These are phyloP conservation scores for Acronicta alni DNA, from an alignment of 2,888 invertebrate genomes.

Conservation along the genomic window DNA sequence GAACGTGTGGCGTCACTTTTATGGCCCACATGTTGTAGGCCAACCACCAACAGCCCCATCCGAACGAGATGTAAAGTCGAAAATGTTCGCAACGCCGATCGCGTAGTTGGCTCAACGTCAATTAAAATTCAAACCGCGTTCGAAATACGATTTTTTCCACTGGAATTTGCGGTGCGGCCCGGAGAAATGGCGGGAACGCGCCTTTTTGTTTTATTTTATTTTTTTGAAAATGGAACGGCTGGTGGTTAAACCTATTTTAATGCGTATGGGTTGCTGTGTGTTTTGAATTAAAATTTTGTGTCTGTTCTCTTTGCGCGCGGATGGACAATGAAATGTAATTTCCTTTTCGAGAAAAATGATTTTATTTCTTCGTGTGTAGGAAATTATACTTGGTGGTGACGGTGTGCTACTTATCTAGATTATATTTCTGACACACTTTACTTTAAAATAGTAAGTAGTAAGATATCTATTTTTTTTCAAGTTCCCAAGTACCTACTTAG, in stretches of 20 bases:
- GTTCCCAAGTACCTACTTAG: too few species aligned
- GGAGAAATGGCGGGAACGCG: slow-evolving; percentile 87
- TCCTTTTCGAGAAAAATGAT: slow-evolving; percentile 71
- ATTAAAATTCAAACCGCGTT: slow-evolving; percentile 90
- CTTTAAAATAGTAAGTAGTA: neutral
- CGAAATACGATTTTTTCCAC: slow-evolving; percentile 89
- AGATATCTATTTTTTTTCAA: neutral
- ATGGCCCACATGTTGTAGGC: slow-evolving; percentile 76
- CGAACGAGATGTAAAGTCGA: slow-evolving; percentile 76
- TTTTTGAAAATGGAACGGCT: slow-evolving; percentile 87
- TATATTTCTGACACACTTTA: slow-evolving; percentile 10
- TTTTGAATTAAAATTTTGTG: slow-evolving; percentile 86
- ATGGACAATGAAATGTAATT: slow-evolving; percentile 85
- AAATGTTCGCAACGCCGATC: slow-evolving; percentile 76
- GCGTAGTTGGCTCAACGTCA: slow-evolving; percentile 83
- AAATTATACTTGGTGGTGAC: slow-evolving; percentile 36
- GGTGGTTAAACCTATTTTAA: slow-evolving; percentile 88
- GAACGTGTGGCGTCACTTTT: slow-evolving; percentile 75
- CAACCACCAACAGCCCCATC: slow-evolving; percentile 66
- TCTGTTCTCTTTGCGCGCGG: slow-evolving; percentile 67
- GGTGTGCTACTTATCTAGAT: slow-evolving; percentile 19
- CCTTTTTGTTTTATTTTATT: slow-evolving; percentile 87
- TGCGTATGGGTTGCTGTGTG: slow-evolving; percentile 87
- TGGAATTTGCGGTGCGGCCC: slow-evolving; percentile 87
- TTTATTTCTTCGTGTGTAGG: slow-evolving; percentile 51